phyloP scores from a whole-genome alignment of 2,888 invertebrate genomes.

The Megalurothrips usitatus region DNA sequence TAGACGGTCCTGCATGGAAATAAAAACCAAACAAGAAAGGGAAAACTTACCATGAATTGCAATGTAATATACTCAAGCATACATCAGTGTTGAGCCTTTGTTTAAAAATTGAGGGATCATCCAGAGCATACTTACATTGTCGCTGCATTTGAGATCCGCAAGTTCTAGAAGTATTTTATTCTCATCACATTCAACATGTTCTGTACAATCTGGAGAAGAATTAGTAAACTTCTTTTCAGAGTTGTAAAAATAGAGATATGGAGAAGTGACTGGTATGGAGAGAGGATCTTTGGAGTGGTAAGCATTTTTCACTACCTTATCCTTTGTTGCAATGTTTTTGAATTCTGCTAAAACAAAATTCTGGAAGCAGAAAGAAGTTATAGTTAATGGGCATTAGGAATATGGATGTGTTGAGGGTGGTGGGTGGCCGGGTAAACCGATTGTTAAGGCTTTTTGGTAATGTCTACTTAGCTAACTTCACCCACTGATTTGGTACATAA shows the following conservation, averaged over 20 bases:
- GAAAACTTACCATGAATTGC: background rate
- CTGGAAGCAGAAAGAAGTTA: conserved; percentile 45
- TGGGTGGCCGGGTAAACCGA: background rate
- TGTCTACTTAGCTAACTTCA: background rate
- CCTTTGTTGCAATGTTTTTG: conserved; percentile 51
- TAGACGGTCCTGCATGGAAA: background rate
- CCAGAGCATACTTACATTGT: background rate
- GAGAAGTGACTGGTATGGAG: conserved; percentile 61
- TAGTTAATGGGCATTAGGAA: background rate
- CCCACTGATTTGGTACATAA: background rate
- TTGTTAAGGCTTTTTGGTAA: background rate
- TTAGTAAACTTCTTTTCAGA: conserved; percentile 35
- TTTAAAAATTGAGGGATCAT: background rate
- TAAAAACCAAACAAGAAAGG: background rate
- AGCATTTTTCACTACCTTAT: conserved; percentile 54
- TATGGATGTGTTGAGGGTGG: background rate
- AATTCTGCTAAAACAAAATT: conserved; percentile 76
- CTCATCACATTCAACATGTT: background rate
- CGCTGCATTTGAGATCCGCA: background rate
- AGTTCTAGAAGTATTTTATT: background rate
- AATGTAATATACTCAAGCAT: background rate
- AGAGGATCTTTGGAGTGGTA: conserved; percentile 55
- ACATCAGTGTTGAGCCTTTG: no score
- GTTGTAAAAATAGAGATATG: conserved; percentile 66
- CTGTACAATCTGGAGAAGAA: background rate